These are phyloP conservation scores for Chloropsis hardwickii DNA, from an alignment of 2,113 vertebrate species.

Conservation along the genomic window DNA sequence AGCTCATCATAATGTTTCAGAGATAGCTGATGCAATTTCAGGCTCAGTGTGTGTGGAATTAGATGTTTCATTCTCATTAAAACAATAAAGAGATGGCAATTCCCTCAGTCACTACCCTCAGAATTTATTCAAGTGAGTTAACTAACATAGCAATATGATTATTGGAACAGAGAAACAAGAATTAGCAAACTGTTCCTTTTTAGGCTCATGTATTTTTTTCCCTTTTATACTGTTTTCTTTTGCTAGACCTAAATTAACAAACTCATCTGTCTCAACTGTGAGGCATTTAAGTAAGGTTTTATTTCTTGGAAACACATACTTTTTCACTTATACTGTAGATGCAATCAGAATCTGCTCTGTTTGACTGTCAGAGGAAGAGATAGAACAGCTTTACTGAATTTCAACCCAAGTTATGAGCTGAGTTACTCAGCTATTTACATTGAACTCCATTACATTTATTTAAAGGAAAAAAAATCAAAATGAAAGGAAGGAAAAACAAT, in stretches of 20 bases:
- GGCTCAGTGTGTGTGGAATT: slow-evolving; percentile 35
- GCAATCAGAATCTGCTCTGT: background rate
- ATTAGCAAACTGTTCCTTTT: background rate
- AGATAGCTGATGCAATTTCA: slow-evolving; percentile 31
- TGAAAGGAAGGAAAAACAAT: background rate
- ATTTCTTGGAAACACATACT: background rate
- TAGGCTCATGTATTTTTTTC: background rate
- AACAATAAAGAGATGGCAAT: slow-evolving; percentile 6
- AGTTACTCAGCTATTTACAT: background rate
- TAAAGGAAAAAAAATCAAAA: background rate
- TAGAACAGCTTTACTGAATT: background rate
- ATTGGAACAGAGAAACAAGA: background rate
- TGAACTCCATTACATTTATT: background rate
- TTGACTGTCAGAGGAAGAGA: background rate
- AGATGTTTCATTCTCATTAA: slow-evolving; percentile 33
- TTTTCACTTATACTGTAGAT: background rate
- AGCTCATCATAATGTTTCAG: background rate
- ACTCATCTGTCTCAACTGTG: background rate
- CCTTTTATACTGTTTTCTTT: background rate
- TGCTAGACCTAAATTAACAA: background rate
- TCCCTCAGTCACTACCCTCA: background rate
- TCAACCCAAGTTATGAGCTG: accelerated
- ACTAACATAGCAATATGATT: background rate
- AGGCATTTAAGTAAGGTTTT: background rate
- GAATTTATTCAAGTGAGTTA: slow-evolving; percentile 17